These are phyloP conservation scores for Andrena minutula DNA, from an alignment of 2,888 invertebrate species.

Conservation along the genomic window DNA sequence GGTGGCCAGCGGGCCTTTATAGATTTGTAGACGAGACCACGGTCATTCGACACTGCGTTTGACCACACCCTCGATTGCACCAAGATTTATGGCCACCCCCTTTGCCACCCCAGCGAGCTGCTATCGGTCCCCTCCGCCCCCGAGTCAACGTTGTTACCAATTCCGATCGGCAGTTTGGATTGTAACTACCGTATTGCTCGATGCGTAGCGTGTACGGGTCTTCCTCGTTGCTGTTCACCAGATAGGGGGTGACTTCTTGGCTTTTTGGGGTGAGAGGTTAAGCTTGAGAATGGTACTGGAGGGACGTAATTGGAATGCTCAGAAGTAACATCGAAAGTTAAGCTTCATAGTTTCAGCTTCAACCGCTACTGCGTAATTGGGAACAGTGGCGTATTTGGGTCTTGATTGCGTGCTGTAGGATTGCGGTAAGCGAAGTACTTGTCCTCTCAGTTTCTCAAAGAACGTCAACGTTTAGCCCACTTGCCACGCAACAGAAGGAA, in stretches of 20 bases:
- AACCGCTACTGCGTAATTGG: too few species aligned
- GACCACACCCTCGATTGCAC: constrained; percentile 84
- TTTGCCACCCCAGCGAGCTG: constrained; percentile 46
- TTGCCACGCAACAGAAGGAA: background rate
- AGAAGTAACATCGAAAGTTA: too few species aligned
- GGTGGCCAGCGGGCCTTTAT: constrained; percentile 72
- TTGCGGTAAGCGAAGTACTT: too few species aligned
- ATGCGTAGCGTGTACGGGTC: constrained; percentile 6
- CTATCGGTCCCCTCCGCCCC: constrained; percentile 46
- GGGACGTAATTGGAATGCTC: too few species aligned
- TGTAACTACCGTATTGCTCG: constrained; percentile 77
- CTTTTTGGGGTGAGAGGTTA: background rate
- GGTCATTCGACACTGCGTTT: constrained; percentile 82
- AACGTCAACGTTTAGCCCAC: background rate
- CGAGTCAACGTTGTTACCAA: constrained; percentile 77
- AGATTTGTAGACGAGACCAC: constrained; percentile 79
- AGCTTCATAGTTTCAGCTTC: too few species aligned
- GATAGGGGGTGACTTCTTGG: background rate
- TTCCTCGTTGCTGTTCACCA: background rate
- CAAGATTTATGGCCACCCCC: constrained; percentile 80
- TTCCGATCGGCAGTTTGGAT: constrained; percentile 79
- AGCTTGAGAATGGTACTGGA: background rate
- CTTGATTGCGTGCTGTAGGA: too few species aligned
- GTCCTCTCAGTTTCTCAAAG: too few species aligned
- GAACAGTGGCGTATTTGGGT: too few species aligned